Base-by-base conservation (phyloP, 2,888 invertebrate genomes). In the Apodemia mormo region DNA sequence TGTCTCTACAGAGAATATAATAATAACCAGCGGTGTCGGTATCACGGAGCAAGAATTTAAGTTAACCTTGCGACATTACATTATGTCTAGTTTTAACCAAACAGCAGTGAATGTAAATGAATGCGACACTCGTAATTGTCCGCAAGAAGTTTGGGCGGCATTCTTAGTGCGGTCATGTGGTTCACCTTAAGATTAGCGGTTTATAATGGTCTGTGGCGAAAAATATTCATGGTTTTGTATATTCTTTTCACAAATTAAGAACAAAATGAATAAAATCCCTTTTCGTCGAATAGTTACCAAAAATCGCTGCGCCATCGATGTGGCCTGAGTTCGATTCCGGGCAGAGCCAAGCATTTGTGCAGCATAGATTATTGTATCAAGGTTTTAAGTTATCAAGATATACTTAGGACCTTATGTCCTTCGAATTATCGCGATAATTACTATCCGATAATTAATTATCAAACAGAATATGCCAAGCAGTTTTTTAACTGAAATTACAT, bases 141-240 rank as follows among this genome's bases (percentile, higher is more conserved):
- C 22, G 54, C 54, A 54, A 54, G 52, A 54, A 54, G 54, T 54
- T 54, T 54, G 54, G 54, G 54, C 54, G 54, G 54, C 54, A 54
- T 54, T 54, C 54, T 54, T 22, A 54, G 22, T 54, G 22, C 54
- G 54, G 54, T 54, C 22, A 54, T 54, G 54, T 54, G 54, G 54
- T 54, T 54, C 22, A 54, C 54, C 54, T 54, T 22, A 54, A 54
- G 54, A 4, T 54, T 54, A 54, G 54, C 22, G 54, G 22, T 54
- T 54, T 54, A n/a, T 22, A 22, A 54, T n/a, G n/a, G 52, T 54
- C 52, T 52, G 52, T 14, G 22, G 54, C 22, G 54, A 54, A 54
- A 54, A 54, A 22, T 22, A 54, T 54, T 54, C 54, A 22, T 7
- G n/a, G 52, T n/a, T 52, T n/a, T 52, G 52, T 52, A n/a, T n/a